Base-by-base conservation (phyloP, 64 coral and sea anemone species). In the Stichodactyla helianthus region DNA sequence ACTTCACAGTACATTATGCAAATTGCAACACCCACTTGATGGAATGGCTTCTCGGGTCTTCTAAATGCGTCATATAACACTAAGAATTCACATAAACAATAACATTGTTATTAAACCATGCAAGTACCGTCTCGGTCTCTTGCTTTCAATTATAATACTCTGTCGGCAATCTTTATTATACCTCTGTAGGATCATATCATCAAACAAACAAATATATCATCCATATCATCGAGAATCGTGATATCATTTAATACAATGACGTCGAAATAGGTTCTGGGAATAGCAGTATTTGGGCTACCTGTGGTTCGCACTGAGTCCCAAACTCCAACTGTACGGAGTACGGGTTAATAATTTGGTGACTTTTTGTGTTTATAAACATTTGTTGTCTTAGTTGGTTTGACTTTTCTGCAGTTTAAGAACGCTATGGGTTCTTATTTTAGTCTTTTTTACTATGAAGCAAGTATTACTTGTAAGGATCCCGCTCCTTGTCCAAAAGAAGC, bases 61-160 rank as follows among this genome's bases (percentile, higher is more conserved):
- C 68, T 74, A 74, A 74, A 26, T 74, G 11, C 68, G 68, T 74
- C 68, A 74, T 23, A 13, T 13, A 23, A 31, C 68, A 31, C 68
- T 12, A 28, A 58, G 68, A 28, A 31, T 74, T 74, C 68, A 74
- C 25, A 10, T 74, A 74, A 74, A 74, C 68, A 74, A 74, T 74
- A 74, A 74, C 71, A 14, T 55, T 79, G 12, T 10, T 26, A 50
- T 12, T 54, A 11, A 19, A 16, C 56, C 58, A n/a, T 5, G 10
- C 15, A 51, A 14, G 17, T 23, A 18, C 52, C 50, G 85, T 76
- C 28, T 87, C 86, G 68, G 12, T 77, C 31, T 26, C 3, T 77
- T 87, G 51, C 55, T 50, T 92, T 14, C 16, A 87, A 86, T 86
- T 28, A 59, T 58, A 18, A 44, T 31, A 86, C 58, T 1, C 22